These are phyloP conservation scores for Listronotus oregonensis DNA, from an alignment of 1,140 invertebrate genomes.

Conservation along the genomic window DNA sequence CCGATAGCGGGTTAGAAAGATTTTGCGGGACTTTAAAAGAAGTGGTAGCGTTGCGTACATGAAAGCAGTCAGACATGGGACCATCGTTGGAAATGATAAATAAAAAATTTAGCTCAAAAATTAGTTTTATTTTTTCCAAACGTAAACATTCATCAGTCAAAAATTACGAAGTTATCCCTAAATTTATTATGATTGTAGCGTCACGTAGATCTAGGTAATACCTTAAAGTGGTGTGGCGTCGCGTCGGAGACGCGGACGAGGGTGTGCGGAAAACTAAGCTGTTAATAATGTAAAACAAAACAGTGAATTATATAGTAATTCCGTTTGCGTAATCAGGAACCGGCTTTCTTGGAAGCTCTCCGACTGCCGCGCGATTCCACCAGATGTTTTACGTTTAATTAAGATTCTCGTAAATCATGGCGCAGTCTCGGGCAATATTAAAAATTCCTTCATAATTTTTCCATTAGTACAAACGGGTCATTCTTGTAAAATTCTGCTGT, in stretches of 20 bases:
- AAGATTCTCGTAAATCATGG: slow-evolving; percentile 45
- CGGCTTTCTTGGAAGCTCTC: not conserved
- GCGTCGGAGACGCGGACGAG: not conserved
- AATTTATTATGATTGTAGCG: slow-evolving; percentile 15
- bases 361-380: not conserved
- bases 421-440: slow-evolving; percentile 40
- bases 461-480: slow-evolving; percentile 37
- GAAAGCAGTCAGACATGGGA: too few species aligned
- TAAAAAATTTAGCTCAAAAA: too few species aligned
- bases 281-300: slow-evolving; percentile 11
- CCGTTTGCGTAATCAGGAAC: not conserved
- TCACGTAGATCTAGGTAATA: slow-evolving; percentile 12
- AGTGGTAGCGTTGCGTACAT: too few species aligned
- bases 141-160: too few species aligned
- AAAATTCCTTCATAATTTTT: slow-evolving; percentile 46
- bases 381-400: slow-evolving; percentile 46
- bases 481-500: too few species aligned
- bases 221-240: not conserved
- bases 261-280: not conserved
- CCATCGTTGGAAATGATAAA: too few species aligned
- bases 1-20: too few species aligned
- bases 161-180: too few species aligned
- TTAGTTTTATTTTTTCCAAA: too few species aligned
- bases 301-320: slow-evolving; percentile 1
- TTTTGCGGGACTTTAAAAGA: too few species aligned